phyloP scores from a whole-genome alignment of 2,888 invertebrate species.

The Oscheius sp. region DNA sequence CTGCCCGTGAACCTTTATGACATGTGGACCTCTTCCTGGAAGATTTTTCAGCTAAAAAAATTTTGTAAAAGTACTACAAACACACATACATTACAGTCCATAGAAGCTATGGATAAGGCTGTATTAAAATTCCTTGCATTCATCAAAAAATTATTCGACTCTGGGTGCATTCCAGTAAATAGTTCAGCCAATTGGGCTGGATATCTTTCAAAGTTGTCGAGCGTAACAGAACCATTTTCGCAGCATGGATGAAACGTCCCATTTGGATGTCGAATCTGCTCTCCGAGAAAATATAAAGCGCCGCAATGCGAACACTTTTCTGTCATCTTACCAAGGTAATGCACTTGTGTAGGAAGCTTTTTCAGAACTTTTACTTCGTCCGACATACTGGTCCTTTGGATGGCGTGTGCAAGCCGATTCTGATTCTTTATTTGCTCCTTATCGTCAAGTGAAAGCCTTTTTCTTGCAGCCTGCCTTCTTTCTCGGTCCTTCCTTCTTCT shows the following conservation, averaged over 20 bases:
- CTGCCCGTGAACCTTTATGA: background rate
- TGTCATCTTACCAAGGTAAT: background rate
- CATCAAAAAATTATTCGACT: slow-evolving; percentile 1
- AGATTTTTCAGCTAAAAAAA: too few species aligned
- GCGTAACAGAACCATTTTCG: background rate
- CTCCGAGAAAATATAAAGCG: slow-evolving; percentile 11
- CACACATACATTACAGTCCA: too few species aligned
- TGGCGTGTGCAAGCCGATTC: too few species aligned
- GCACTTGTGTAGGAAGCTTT: too few species aligned
- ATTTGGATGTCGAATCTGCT: background rate
- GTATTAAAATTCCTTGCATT: slow-evolving; percentile 38
- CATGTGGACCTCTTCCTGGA: background rate
- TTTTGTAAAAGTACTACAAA: too few species aligned
- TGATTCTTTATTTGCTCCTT: too few species aligned
- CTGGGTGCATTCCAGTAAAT: background rate
- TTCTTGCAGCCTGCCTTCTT: too few species aligned
- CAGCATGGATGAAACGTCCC: slow-evolving; percentile 17
- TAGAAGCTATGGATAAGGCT: slow-evolving; percentile 31
- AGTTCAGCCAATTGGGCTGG: background rate
- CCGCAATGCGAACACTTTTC: slow-evolving; percentile 3
- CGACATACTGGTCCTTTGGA: too few species aligned
- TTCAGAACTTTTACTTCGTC: too few species aligned
- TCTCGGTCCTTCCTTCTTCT: too few species aligned
- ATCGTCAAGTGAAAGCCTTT: too few species aligned
- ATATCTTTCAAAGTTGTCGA: slow-evolving; percentile 12